Evolutionary conservation across 2,797 vertebrate species (phyloP).

Genomic region (Chromobotia macracanthus): DNA sequence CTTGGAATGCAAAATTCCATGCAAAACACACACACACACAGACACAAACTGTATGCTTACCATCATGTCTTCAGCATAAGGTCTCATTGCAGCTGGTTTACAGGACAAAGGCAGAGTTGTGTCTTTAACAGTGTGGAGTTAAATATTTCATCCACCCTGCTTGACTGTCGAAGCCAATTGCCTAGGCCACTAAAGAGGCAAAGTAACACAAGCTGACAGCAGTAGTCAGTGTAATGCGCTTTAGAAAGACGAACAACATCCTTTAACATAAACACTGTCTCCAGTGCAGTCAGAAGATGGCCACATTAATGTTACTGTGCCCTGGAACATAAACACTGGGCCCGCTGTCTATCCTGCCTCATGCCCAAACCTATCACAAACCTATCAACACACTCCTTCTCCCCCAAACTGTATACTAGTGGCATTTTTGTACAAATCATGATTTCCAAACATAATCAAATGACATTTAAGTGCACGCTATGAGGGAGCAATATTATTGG

Average conservation of each 20-base stretch:
- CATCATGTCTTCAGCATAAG: constrained; percentile 16
- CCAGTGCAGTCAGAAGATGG: constrained; percentile 46
- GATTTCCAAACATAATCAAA: neutral
- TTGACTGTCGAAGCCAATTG: constrained; percentile 85
- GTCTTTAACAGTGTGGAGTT: constrained; percentile 86
- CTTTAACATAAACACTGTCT: constrained; percentile 87
- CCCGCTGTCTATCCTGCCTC: constrained; percentile 3
- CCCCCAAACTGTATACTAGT: neutral
- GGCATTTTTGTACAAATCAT: neutral
- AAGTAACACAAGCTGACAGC: constrained; percentile 90
- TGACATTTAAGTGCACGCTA: neutral
- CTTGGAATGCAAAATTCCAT: too few relatives aligned
- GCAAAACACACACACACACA: neutral
- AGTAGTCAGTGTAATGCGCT: constrained; percentile 88
- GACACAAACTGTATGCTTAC: neutral
- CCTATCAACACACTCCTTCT: too few relatives aligned
- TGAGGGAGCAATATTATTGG: neutral
- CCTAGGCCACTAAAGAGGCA: constrained; percentile 80
- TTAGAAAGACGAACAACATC: constrained; percentile 89
- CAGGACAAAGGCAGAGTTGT: constrained; percentile 83
- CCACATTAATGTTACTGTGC: constrained; percentile 38
- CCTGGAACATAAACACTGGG: constrained; percentile 26
- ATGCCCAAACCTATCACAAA: neutral
- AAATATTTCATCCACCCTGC: constrained; percentile 88
- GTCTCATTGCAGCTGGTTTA: constrained; percentile 65